These are phyloP conservation scores for Tipula vernalis DNA, from an alignment of 2,888 invertebrate species.

Conservation along the genomic window DNA sequence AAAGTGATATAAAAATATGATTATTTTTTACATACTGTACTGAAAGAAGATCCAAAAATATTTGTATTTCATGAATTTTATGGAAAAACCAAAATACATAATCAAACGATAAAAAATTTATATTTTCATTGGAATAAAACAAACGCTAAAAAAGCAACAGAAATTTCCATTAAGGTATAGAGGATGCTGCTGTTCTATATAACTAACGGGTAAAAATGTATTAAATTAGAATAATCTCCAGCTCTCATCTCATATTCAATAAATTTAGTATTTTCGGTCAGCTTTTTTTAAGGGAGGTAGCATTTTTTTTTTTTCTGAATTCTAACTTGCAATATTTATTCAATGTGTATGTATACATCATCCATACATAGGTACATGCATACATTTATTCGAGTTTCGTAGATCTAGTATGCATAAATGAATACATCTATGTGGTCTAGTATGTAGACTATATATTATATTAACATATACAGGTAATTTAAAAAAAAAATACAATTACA, in stretches of 20 bases:
- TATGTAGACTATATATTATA: background rate
- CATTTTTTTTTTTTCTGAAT: background rate
- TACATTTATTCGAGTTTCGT: background rate
- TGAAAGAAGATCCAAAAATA: background rate
- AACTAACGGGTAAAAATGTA: background rate
- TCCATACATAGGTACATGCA: background rate
- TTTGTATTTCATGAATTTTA: background rate
- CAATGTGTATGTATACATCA: background rate
- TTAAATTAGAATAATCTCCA: background rate
- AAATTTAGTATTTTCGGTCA: background rate
- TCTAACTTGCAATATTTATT: background rate
- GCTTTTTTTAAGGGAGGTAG: background rate
- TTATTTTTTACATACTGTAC: background rate
- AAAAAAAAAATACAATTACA: background rate
- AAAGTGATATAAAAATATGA: background rate
- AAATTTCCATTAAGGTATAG: background rate
- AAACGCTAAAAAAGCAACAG: background rate
- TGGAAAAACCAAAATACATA: background rate
- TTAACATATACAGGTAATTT: background rate
- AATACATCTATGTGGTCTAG: background rate
- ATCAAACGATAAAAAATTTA: background rate
- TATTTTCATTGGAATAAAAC: background rate
- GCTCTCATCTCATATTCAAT: background rate
- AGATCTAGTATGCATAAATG: background rate
- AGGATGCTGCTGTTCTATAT: background rate